Conservation (phyloP, 1,140 invertebrate species). For the Cephus cinctus region DNA sequence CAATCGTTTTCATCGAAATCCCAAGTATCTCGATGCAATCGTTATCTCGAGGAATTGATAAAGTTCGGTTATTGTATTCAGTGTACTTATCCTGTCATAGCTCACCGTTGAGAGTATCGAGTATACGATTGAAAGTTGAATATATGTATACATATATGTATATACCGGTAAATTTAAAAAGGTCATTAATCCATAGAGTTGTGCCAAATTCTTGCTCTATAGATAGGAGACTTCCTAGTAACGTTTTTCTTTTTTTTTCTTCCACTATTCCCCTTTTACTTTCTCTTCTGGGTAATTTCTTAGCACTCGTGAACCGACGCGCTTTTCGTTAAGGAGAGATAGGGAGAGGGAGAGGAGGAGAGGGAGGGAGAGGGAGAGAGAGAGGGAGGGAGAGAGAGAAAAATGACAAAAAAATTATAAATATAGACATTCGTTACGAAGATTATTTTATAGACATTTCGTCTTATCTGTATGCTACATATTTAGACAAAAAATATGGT, state of each 20-base stretch:
- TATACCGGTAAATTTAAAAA: neutral
- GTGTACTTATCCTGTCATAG: no score
- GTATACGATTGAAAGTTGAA: neutral
- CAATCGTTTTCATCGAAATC: no score
- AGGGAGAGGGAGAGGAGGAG: neutral
- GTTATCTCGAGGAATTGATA: no score
- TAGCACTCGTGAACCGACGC: no score
- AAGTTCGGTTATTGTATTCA: no score
- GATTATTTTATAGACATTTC: no score
- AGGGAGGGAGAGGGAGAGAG: conserved; percentile 1
- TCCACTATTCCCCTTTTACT: conserved; percentile 1
- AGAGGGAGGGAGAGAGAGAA: neutral
- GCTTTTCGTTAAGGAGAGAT: neutral
- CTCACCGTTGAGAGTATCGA: neutral
- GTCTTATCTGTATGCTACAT: no score
- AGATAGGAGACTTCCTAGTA: no score
- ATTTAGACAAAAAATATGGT: no score
- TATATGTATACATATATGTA: neutral
- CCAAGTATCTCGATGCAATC: no score
- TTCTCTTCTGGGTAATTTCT: conserved; percentile 5
- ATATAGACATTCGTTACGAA: no score
- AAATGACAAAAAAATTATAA: no score
- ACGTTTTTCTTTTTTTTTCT: conserved; percentile 10
- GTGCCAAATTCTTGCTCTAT: conserved; percentile 12
- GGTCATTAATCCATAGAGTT: conserved; percentile 3